A percentile compares a stretch with the other conserved stretches of the same genome.
Evolutionary conservation across 1,140 invertebrate species (phyloP).

Genomic region (Drosophila seguyi): DNA sequence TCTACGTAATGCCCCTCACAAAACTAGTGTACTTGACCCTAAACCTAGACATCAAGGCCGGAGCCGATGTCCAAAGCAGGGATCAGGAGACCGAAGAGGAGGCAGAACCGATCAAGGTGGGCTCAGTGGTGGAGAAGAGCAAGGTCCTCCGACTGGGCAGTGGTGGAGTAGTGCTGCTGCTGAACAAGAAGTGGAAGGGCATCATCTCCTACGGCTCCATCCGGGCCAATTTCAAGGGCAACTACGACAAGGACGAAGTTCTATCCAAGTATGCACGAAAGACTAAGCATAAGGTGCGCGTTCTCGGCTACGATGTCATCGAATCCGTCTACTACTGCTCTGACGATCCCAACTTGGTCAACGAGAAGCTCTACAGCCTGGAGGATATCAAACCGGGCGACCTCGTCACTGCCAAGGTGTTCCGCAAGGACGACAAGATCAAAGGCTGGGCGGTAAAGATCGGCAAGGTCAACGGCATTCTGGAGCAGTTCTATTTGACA

Average conservation of each 20-base stretch:
- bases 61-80: not conserved
- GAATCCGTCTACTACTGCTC: conserved; percentile 87
- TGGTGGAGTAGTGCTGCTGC: conserved; percentile 86
- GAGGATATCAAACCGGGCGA: conserved; percentile 87
- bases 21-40: conserved; percentile 88
- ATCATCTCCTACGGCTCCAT: conserved; percentile 86
- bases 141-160: conserved; percentile 85
- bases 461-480: conserved; percentile 71
- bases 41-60: conserved; percentile 45
- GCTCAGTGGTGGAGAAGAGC: conserved; percentile 86
- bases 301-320: conserved; percentile 87
- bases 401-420: conserved; percentile 85
- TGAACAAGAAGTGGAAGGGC: conserved; percentile 86
- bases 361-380: conserved; percentile 85
- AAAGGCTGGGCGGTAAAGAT: conserved; percentile 76
- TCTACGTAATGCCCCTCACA: conserved; percentile 89
- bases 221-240: conserved; percentile 84
- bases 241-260: conserved; percentile 85
- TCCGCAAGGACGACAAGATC: conserved; percentile 71
- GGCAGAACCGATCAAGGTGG: conserved; percentile 80
- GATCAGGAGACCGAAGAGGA: conserved; percentile 16
- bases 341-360: conserved; percentile 86
- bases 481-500: conserved; percentile 70
- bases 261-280: conserved; percentile 85
- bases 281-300: conserved; percentile 87